Evolutionary conservation across 2,113 vertebrate genomes (phyloP), one percentile per base, ranked within the genome.

Genomic region (Centrocercus urophasianus): DNA sequence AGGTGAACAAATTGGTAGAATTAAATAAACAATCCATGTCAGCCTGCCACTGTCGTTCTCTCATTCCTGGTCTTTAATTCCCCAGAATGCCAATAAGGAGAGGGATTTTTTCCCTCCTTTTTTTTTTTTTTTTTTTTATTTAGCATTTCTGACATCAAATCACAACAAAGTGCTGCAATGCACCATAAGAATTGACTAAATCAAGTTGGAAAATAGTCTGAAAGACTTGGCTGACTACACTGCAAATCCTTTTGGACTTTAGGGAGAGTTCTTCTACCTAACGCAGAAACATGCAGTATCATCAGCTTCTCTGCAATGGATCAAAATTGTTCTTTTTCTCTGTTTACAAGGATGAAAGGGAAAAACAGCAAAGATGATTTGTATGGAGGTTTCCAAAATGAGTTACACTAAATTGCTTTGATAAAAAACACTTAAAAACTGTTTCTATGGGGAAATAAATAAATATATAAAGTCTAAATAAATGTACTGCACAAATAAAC

Each of bases 1-100:
- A 98, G 97, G 95, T 91, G 97, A 97, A 98, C 98, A 99, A 98
- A 99, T 98, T 99, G 98, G 97, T 97, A 97, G 96, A 98, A 98
- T 98, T 98, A 98, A 98, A 98, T 96, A 98, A 98, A 98, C 97
- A 97, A 97, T 96, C 73, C 89, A 50, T 94, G 91, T 95, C 95
- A 97, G 93, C 90, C 73, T 93, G 95, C 93, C 76, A 75, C 79
- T 65, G 64, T 86, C 66, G 60, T 21, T 22, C 42, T 87, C 70
- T 93, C 83, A 61, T 88, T 70, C 43, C 43, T 52, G 30, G 52
- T 78, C 92, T 88, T 94, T 78, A 96, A 89, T 95, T 96, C 92
- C 91, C 84, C 42, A 74, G 80, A 95, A 96, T 79, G 64, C 52
- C 61, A 95, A 95, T 78, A 92, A 89, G 91, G 67, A 74, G 86